Percentiles rank a stretch among this genome's conserved stretches.
Evolutionary conservation across 2,888 invertebrate species (phyloP).

Genomic region (Scrobipalpa atriplicella): DNA sequence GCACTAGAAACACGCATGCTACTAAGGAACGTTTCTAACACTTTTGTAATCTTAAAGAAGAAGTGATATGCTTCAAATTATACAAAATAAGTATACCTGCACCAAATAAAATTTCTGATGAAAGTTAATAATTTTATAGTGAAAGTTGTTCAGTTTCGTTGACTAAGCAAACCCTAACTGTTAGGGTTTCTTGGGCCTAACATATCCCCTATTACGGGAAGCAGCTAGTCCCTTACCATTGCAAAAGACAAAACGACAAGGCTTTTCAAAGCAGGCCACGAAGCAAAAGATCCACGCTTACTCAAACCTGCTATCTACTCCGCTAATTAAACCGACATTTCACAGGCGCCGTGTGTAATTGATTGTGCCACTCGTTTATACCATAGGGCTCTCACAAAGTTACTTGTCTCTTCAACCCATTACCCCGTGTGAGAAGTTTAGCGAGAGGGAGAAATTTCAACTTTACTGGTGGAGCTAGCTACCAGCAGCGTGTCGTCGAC

Average conservation of each 20-base stretch:
- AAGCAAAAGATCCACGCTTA: constrained; percentile 5
- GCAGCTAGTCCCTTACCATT: not conserved
- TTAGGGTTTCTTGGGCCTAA: no score
- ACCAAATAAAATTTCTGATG: no score
- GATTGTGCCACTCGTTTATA: constrained; percentile 52
- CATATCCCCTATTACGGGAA: no score
- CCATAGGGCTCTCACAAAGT: constrained; percentile 29
- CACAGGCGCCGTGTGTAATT: constrained; percentile 50
- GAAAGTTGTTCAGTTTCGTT: no score
- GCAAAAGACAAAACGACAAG: not conserved
- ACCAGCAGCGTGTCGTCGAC: constrained; percentile 5
- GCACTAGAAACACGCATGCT: not conserved
- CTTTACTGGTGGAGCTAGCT: not conserved
- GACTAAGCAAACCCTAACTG: no score
- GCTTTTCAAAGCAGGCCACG: not conserved
- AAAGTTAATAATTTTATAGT: no score
- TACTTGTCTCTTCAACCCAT: constrained; percentile 7
- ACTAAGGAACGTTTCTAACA: not conserved
- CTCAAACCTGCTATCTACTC: constrained; percentile 12
- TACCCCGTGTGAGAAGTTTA: not conserved
- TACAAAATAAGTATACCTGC: no score
- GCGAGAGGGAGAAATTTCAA: not conserved
- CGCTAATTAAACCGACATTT: constrained; percentile 50
- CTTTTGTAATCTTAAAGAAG: no score
- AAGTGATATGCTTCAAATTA: no score